phyloP scores from a whole-genome alignment of 2,113 vertebrate species.

The Myxocyprinus asiaticus region DNA sequence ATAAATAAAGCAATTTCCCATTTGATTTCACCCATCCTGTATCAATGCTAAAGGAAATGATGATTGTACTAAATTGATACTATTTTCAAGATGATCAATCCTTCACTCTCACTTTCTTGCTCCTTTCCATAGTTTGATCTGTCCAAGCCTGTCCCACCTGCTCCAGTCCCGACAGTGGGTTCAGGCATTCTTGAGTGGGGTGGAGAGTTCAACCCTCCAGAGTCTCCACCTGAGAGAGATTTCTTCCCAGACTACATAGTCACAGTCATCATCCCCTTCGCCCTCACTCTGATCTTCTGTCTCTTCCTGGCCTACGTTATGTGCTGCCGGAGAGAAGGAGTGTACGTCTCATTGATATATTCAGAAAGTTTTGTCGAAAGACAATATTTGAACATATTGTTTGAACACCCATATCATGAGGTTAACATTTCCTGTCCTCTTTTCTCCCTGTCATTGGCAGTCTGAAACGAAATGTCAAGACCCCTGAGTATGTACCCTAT shows the following conservation, averaged over 20 bases:
- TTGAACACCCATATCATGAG: not conserved
- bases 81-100: not conserved
- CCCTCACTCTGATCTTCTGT: constrained; percentile 80
- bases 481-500: constrained; percentile 78
- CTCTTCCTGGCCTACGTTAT: constrained; percentile 86
- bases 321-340: constrained; percentile 88
- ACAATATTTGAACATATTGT: not conserved
- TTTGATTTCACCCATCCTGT: too few relatives aligned
- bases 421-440: not conserved
- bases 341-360: constrained; percentile 73
- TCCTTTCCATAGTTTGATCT: constrained; percentile 75
- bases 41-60: too few relatives aligned
- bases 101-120: not conserved
- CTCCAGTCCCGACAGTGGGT: constrained; percentile 59
- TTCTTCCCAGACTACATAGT: constrained; percentile 81
- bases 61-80: too few relatives aligned
- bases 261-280: constrained; percentile 86
- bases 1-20: too few relatives aligned
- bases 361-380: not conserved
- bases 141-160: constrained; percentile 61
- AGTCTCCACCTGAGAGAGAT: constrained; percentile 68
- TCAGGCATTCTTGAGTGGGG: constrained; percentile 76
- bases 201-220: constrained; percentile 77
- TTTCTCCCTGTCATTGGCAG: constrained; percentile 60
- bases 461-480: constrained; percentile 76